A percentile compares a stretch with the other conserved stretches of the same genome.
phyloP scores from a whole-genome alignment of 1,140 invertebrate species.

The Eurosta solidaginis region DNA sequence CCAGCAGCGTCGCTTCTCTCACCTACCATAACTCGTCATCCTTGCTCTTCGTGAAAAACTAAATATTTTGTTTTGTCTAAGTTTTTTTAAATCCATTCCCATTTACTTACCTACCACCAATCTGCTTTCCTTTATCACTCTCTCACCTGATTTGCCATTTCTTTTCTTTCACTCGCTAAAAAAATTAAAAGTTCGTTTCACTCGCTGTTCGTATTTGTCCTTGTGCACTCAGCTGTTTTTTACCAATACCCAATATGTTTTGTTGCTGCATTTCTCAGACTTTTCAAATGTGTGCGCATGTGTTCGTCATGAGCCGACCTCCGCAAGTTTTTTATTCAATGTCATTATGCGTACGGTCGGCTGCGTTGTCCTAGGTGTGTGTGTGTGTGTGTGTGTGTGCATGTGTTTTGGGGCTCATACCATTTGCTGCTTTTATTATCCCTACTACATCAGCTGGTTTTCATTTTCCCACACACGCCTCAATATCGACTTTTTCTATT shows the following conservation, averaged over 20 bases:
- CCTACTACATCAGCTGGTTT: neutral
- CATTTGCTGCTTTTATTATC: neutral
- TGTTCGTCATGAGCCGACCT: neutral
- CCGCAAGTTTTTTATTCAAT: neutral
- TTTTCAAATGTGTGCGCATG: conserved; percentile 6
- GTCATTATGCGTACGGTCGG: neutral
- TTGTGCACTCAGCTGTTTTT: conserved; percentile 9
- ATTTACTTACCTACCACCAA: too few species aligned
- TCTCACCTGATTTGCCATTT: neutral
- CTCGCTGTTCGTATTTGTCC: neutral
- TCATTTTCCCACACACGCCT: neutral
- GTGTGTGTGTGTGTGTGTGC: neutral
- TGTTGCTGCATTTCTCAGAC: neutral
- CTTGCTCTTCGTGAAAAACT: too few species aligned
- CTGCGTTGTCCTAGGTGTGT: neutral
- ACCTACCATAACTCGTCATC: too few species aligned
- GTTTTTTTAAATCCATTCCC: too few species aligned
- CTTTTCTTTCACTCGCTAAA: neutral
- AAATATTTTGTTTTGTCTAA: too few species aligned
- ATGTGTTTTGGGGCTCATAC: neutral
- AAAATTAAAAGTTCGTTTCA: too few species aligned
- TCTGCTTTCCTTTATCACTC: neutral
- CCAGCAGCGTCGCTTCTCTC: too few species aligned
- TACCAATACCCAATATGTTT: neutral
- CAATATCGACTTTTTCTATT: neutral